Evolutionary conservation across 2,888 invertebrate species (phyloP).

Genomic region (Caenorhabditis sinica): DNA sequence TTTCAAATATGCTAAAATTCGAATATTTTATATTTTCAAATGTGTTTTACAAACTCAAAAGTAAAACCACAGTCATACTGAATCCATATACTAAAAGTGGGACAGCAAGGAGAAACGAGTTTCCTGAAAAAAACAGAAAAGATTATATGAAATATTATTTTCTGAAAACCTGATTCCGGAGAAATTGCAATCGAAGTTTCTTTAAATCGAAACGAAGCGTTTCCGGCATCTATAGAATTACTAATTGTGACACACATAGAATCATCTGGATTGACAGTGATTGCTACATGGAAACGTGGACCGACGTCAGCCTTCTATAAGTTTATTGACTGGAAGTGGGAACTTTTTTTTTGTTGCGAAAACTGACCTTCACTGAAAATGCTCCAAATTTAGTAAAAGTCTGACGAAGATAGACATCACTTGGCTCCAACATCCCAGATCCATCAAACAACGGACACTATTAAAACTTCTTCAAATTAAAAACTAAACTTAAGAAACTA

Average conservation of each 20-base stretch:
- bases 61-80: neutral
- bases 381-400: constrained; percentile 31
- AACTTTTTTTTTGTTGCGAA: neutral
- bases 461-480: neutral
- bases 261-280: constrained; percentile 33
- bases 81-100: constrained; percentile 9
- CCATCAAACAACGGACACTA: constrained; percentile 37
- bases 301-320: constrained; percentile 16
- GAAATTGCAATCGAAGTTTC: neutral
- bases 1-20: constrained; percentile 22
- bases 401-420: constrained; percentile 19
- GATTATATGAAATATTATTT: neutral
- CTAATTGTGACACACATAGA: neutral
- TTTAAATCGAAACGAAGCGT: too few relatives aligned
- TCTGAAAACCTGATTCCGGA: constrained; percentile 19
- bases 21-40: neutral
- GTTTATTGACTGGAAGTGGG: neutral
- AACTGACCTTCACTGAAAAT: constrained; percentile 14
- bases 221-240: neutral
- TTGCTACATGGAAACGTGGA: constrained; percentile 2
- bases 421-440: neutral
- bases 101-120: neutral
- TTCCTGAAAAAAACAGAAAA: constrained; percentile 2
- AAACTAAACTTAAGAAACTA: neutral
- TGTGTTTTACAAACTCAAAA: constrained; percentile 2